Evolutionary conservation across 2,113 vertebrate species (phyloP).

Genomic region (Mesembrinibis cayennensis): DNA sequence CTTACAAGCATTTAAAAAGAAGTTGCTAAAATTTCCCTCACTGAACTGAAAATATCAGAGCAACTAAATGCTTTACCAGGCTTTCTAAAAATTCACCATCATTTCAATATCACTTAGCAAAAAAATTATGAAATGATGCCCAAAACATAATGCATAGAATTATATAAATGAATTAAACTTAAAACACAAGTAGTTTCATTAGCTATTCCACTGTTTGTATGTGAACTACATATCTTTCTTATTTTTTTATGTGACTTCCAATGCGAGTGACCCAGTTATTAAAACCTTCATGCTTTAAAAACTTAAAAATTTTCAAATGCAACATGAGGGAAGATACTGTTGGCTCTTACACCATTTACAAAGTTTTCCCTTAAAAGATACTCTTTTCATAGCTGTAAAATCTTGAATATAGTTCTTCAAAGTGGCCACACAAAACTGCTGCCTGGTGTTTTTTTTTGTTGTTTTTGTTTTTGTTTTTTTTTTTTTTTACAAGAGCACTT

Average conservation of each 20-base stretch:
- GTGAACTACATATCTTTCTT: background rate
- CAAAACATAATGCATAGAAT: background rate
- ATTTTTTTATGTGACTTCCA: background rate
- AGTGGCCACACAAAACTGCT: background rate
- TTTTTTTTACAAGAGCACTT: background rate
- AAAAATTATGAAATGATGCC: background rate
- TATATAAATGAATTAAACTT: background rate
- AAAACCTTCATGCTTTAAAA: background rate
- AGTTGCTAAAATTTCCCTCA: background rate
- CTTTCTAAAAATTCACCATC: background rate
- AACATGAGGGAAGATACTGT: background rate
- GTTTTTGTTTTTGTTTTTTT: background rate
- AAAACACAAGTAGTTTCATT: background rate
- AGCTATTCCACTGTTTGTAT: background rate
- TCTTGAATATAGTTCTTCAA: background rate
- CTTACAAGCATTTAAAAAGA: background rate
- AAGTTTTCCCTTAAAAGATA: background rate
- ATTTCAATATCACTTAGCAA: background rate
- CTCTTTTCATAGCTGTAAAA: background rate
- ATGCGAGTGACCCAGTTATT: background rate
- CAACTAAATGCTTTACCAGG: background rate
- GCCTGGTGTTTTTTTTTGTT: background rate
- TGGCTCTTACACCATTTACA: background rate
- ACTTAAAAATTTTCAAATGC: background rate
- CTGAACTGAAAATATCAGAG: background rate